These are phyloP conservation scores for Chymomyza fuscimana DNA, from an alignment of 2,888 invertebrate genomes.

Conservation along the genomic window DNA sequence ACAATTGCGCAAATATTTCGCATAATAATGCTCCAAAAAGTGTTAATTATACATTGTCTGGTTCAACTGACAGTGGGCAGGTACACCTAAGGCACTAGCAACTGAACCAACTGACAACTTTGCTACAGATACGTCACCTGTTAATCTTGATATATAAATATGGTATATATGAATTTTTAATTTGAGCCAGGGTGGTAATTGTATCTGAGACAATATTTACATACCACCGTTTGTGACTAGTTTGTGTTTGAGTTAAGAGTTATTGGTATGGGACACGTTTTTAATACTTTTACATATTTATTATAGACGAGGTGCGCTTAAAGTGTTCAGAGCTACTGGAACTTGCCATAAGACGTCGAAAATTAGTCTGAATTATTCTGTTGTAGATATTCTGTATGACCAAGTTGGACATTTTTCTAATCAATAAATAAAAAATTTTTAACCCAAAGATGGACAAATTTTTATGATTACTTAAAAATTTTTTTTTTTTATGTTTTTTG, in stretches of 20 bases:
- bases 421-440: too few species aligned
- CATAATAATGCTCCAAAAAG: conserved; percentile 21
- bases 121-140: conserved; percentile 30
- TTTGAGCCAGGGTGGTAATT: conserved; percentile 50
- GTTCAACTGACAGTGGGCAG: conserved; percentile 20
- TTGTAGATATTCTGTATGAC: too few species aligned
- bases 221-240: not conserved
- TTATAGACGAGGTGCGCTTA: too few species aligned
- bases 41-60: conserved; percentile 50
- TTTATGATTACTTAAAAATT: too few species aligned
- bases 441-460: too few species aligned
- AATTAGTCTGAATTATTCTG: too few species aligned
- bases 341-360: too few species aligned
- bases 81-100: conserved; percentile 14
- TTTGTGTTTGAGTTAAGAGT: not conserved
- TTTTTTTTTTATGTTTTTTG: too few species aligned
- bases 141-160: conserved; percentile 51
- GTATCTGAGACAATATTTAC: conserved; percentile 1
- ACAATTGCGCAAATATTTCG: not conserved
- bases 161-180: conserved; percentile 50
- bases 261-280: not conserved
- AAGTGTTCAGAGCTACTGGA: too few species aligned
- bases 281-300: not conserved
- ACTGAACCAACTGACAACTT: conserved; percentile 17
- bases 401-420: too few species aligned